Evolutionary conservation across 1,140 invertebrate genomes (phyloP), one percentile per base, ranked within the genome.

Genomic region (Bombus vancouverensis): DNA sequence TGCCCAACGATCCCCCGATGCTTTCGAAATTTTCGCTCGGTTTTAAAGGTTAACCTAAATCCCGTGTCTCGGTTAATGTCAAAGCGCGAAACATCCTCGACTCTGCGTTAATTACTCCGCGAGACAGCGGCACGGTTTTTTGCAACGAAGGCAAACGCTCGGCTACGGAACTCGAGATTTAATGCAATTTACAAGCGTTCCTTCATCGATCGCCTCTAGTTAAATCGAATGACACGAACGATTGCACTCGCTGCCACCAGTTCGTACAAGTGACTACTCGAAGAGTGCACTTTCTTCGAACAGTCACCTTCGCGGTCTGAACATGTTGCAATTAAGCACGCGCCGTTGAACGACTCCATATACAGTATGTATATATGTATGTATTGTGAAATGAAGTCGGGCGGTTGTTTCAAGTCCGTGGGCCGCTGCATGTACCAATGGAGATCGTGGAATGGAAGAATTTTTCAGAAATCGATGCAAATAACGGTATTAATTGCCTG

Each of bases 191-290:
- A 76, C 84, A 53, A 59, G 62, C 70, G 86, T 90, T 87, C 81
- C 77, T 76, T 85, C 82, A 65, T 80, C 85, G 83, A 75, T 5
- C 32, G 65, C 44, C 25, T 28, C 32, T n/a, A 39, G 68, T 37
- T 76, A 89, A 90, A 90, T 89, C 82, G 88, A 90, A 90, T 87
- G 85, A 89, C 88, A 89, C 89, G 82, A 89, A 87, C 85, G 89
- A 90, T 90, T 84, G 89, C 85, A 87, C 82, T 85, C 73, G 79
- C 84, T 72, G 71, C n/a, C 42, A 68, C 71, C 42, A 77, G 78
- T 28, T 76, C 57, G 57, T 28, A 57, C 70, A 22, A 68, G 42
- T 39, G 42, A 66, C 70, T 73, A 39, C 62, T 74, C 57, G 28
- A 62, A 32, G 25, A 80, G n/a, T 32, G 66, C 57, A 70, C 68